Base-by-base conservation (phyloP, 2,797 vertebrate species). In the Pseudomugil gertrudae region DNA sequence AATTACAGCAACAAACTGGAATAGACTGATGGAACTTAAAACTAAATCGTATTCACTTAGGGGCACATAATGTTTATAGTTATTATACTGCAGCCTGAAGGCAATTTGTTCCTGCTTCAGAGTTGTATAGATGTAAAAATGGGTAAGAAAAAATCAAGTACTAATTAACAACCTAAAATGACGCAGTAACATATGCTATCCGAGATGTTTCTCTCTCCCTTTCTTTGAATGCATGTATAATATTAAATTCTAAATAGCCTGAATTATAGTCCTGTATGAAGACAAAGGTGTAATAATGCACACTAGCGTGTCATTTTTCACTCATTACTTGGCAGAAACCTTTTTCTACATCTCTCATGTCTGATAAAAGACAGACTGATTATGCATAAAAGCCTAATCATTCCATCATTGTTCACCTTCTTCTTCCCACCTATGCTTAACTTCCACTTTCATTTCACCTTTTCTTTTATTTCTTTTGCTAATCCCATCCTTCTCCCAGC, bases 341-440 rank as follows among this genome's bases (percentile, higher is more conserved):
- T 53, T 79, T 76, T 58, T 35, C 40, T 24, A 27, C 32, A 74
- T 29, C 52, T 72, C 56, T 9, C 17, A 66, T 27, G 29, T 57
- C 47, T 55, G 66, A 80, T 48, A 84, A 71, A 78, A 76, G 75
- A 71, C 47, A 32, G 63, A 47, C 66, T 81, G 79, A 86, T 88
- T 85, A 79, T 57, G 38, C 47, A 58, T 76, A 67, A 83, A 81
- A 77, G 84, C 60, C 54, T 81, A 84, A 91, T 88, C 84, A 83
- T 63, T 72, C 63, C 80, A 87, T 78, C 86, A 84, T 80, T 87
- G 74, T 87, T 86, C 85, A 83, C 66, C 73, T 76, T 74, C 63
- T 72, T 69, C 67, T 73, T 63, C 64, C 74, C 66, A 73, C 66
- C 69, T 82, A 33, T 73, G 51, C 68, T 67, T 76, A 74, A 81